Evolutionary conservation across 2,797 vertebrate genomes (phyloP), one percentile per base, ranked within the genome.

Genomic region (Cetoscarus ocellatus): DNA sequence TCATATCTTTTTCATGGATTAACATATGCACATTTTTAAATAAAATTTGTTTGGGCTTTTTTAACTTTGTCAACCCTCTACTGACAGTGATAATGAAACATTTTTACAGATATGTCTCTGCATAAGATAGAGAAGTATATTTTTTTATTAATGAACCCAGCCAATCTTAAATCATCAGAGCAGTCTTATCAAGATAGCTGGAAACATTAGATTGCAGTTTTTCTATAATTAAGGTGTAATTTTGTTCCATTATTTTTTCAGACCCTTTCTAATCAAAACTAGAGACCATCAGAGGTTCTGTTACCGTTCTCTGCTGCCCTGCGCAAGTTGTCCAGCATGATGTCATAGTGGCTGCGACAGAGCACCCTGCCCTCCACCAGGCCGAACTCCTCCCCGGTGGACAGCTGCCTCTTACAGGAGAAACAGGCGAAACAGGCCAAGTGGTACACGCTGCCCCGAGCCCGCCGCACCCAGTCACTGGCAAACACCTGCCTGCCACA

Each of bases 271-370:
- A 3, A 48, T 48, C 45, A 6, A 9, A 17, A 17, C 45, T 38
- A 8, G 34, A 38, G 43, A 13, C 17, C 42, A 10, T 38, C 12
- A 17, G 36, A 54, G 9, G 8, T 9, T 36, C 1, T 19, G 9
- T 64, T 95, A 99, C 98, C 98, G 8, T 97, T 98, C 86, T 99
- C 98, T 0, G 98, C 98, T 0, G 98, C 98, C 18, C 97, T 91
- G 84, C 97, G 97, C 66, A 99, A 96, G 92, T 99, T 99, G 87
- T 99, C 98, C 63, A 99, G 96, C 97, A 99, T 99, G 89, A 97
- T 97, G 95, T 99, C 97, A 3, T 99, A 99, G 94, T 99, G 98
- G 85, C 97, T 98, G 73, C 98, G 95, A 89, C 98, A 99, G 44
- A 99, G 96, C 81, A 99, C 98, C 88, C 98, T 96, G 86, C 98